Percentiles rank a stretch among this genome's conserved stretches.
Conservation (phyloP, 2,888 invertebrate species). For the Chaetogeoica ovagalla region DNA sequence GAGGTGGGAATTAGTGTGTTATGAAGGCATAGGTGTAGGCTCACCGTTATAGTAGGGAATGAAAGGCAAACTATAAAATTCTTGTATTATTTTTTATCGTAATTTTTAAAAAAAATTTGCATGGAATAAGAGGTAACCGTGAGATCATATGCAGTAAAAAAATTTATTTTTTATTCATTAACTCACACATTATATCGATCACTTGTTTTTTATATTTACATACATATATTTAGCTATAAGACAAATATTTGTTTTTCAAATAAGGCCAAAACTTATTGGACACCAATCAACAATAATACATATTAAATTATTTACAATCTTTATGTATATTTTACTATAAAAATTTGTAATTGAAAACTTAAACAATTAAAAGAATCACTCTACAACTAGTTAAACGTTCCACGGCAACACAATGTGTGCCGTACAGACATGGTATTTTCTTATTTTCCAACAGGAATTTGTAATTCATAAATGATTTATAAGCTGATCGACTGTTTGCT, state of each 20-base stretch:
- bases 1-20: too few relatives aligned
- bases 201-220: too few relatives aligned
- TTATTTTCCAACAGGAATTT: conserved; percentile 98
- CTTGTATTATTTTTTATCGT: too few relatives aligned
- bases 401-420: conserved; percentile 91
- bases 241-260: not conserved
- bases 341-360: conserved; percentile 18
- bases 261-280: not conserved
- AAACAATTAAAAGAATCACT: not conserved
- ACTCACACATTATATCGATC: too few relatives aligned
- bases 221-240: too few relatives aligned
- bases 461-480: conserved; percentile 99
- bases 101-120: too few relatives aligned
- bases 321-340: not conserved
- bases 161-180: too few relatives aligned
- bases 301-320: not conserved
- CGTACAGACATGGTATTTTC: conserved; percentile 97
- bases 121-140: too few relatives aligned
- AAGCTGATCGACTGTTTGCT: conserved; percentile 96
- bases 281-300: not conserved
- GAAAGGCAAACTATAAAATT: too few relatives aligned
- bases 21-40: too few relatives aligned
- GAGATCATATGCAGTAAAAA: too few relatives aligned
- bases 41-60: too few relatives aligned
- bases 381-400: conserved; percentile 80